Conservation (phyloP, 1,140 invertebrate genomes). For the Leucophenga varia region DNA sequence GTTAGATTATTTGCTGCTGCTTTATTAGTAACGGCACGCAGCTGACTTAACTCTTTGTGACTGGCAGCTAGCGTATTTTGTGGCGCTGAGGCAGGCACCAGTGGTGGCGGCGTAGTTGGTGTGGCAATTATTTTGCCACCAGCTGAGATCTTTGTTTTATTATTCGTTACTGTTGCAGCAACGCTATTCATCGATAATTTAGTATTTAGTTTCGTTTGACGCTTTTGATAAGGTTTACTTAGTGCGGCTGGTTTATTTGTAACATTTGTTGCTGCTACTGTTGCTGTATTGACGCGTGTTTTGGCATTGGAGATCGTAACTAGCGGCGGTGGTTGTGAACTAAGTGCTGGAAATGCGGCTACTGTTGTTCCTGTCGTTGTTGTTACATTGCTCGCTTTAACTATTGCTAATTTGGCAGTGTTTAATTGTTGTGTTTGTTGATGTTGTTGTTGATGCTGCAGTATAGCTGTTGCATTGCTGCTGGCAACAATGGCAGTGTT, state of each 20-base stretch:
- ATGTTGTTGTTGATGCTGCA: constrained; percentile 15
- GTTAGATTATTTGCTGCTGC: no score
- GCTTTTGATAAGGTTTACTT: constrained; percentile 41
- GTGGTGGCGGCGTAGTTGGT: constrained; percentile 45
- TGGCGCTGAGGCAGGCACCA: constrained; percentile 35
- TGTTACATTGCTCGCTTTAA: constrained; percentile 13
- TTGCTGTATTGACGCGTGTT: constrained; percentile 10
- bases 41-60: constrained; percentile 27
- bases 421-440: constrained; percentile 14
- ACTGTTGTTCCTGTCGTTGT: background rate
- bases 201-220: constrained; percentile 8
- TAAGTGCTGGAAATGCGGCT: constrained; percentile 19
- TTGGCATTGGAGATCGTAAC: constrained; percentile 39
- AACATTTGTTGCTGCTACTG: constrained; percentile 13
- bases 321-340: constrained; percentile 40
- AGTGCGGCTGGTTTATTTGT: constrained; percentile 24
- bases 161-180: no score
- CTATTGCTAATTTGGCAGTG: constrained; percentile 31
- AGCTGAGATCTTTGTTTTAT: constrained; percentile 17
- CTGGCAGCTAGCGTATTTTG: constrained; percentile 8
- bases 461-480: constrained; percentile 17
- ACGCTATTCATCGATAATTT: constrained; percentile 16
- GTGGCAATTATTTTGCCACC: constrained; percentile 36
- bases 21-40: constrained; percentile 28
- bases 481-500: constrained; percentile 7